These are phyloP conservation scores for Rhagoletis zephyria DNA, from an alignment of 1,140 invertebrate genomes.

Conservation along the genomic window DNA sequence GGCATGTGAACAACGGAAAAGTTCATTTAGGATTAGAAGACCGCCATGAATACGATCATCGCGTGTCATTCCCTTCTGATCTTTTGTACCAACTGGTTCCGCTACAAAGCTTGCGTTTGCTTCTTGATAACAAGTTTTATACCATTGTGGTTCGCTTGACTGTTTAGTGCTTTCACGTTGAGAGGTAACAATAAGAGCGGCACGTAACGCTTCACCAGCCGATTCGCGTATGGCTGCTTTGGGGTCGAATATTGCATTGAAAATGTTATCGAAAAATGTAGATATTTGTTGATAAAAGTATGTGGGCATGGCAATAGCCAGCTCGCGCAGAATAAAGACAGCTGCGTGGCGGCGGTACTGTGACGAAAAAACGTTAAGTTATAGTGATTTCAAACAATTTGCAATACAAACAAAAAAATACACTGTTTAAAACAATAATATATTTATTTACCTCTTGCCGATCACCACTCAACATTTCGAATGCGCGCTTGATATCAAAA, in stretches of 20 bases:
- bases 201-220: conserved; percentile 92
- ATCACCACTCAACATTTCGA: conserved; percentile 93
- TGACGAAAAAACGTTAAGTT: no score
- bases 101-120: conserved; percentile 85
- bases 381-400: no score
- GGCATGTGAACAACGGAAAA: conserved; percentile 92
- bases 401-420: conserved; percentile 50
- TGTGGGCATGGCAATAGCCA: conserved; percentile 95
- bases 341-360: conserved; percentile 89
- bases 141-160: conserved; percentile 91
- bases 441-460: conserved; percentile 80
- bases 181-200: conserved; percentile 93
- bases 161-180: conserved; percentile 94
- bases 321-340: conserved; percentile 91
- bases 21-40: conserved; percentile 93
- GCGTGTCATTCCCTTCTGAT: conserved; percentile 82
- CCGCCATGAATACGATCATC: conserved; percentile 96
- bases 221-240: conserved; percentile 93
- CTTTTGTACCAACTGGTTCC: conserved; percentile 77
- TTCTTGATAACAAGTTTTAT: conserved; percentile 92
- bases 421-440: conserved; percentile 17
- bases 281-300: conserved; percentile 99
- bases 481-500: conserved; percentile 94
- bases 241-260: conserved; percentile 91
- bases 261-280: conserved; percentile 95